These are phyloP conservation scores for Ennomos quercinarius DNA, from an alignment of 2,888 invertebrate species.

Conservation along the genomic window DNA sequence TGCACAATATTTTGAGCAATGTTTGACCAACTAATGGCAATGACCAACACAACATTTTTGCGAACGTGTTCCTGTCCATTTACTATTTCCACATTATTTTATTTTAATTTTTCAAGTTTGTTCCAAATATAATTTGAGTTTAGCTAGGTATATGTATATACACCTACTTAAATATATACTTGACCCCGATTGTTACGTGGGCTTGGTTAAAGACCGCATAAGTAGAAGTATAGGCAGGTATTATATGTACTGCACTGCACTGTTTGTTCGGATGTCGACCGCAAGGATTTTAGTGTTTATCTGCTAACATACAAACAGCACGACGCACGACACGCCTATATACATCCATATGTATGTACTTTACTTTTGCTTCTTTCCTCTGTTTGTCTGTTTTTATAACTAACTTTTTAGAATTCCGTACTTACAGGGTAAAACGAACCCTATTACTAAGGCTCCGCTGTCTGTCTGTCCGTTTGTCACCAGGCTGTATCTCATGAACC, in stretches of 20 bases:
- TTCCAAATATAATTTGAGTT: too few species aligned
- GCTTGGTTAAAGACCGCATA: background rate
- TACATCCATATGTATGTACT: too few species aligned
- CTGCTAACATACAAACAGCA: constrained; percentile 7
- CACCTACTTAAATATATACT: constrained; percentile 6
- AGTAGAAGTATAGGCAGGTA: too few species aligned
- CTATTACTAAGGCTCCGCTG: too few species aligned
- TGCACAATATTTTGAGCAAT: constrained; percentile 13
- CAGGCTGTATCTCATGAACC: too few species aligned
- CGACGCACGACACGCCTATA: too few species aligned
- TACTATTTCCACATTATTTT: constrained; percentile 18
- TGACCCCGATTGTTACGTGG: constrained; percentile 21
- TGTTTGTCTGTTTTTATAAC: too few species aligned
- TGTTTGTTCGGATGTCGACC: constrained; percentile 18
- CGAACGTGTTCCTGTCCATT: constrained; percentile 17
- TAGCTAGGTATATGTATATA: too few species aligned
- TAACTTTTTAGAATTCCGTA: too few species aligned
- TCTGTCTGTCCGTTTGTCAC: too few species aligned
- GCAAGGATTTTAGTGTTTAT: constrained; percentile 22
- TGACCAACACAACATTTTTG: background rate
- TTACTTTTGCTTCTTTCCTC: too few species aligned
- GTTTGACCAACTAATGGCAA: constrained; percentile 9
- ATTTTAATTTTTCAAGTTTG: constrained; percentile 26
- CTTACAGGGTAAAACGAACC: too few species aligned
- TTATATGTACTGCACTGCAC: background rate